A percentile compares a stretch with the other conserved stretches of the same genome.
Conservation (phyloP, 2,888 invertebrate species). For the Abrostola triplasia region DNA sequence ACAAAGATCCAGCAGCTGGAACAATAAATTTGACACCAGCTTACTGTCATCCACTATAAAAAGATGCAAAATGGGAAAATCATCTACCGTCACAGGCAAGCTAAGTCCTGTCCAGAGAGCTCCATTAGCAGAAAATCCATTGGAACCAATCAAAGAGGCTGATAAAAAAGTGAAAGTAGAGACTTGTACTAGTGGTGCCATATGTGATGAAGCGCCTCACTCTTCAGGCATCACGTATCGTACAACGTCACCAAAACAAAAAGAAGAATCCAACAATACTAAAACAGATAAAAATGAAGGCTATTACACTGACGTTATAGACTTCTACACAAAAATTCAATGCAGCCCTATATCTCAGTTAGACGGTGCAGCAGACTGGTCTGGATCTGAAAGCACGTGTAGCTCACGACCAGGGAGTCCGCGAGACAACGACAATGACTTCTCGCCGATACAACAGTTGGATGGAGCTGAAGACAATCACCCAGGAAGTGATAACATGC, state of each 20-base stretch:
- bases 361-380: conserved; percentile 91
- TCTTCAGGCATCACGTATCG: conserved; percentile 83
- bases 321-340: conserved; percentile 87
- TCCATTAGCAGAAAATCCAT: conserved; percentile 68
- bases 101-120: conserved; percentile 79
- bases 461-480: conserved; percentile 91
- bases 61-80: conserved; percentile 89
- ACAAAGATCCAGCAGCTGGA: conserved; percentile 91
- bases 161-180: conserved; percentile 80
- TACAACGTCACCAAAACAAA: conserved; percentile 78
- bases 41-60: conserved; percentile 89
- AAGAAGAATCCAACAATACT: conserved; percentile 72
- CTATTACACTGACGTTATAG: conserved; percentile 84
- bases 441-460: conserved; percentile 89
- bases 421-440: conserved; percentile 71
- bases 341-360: conserved; percentile 90
- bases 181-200: conserved; percentile 62
- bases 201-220: conserved; percentile 80
- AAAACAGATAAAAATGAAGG: conserved; percentile 81
- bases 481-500: conserved; percentile 71
- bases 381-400: conserved; percentile 87
- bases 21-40: conserved; percentile 91
- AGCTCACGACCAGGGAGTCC: conserved; percentile 84
- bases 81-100: conserved; percentile 81
- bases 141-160: conserved; percentile 77